These are phyloP conservation scores for Hoplostethus mediterraneus DNA, from an alignment of 2,797 vertebrate genomes.

Conservation along the genomic window DNA sequence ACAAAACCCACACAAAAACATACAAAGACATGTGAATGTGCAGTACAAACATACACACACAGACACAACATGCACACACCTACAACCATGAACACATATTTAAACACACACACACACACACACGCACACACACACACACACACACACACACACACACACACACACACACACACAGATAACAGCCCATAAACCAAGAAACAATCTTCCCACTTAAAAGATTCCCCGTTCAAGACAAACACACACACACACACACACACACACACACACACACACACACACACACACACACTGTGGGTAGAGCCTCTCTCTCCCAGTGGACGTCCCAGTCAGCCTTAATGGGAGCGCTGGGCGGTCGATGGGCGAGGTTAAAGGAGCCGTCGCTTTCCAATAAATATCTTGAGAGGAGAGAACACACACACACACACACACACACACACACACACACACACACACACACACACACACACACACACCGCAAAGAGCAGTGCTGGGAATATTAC, in stretches of 20 bases:
- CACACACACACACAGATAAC: background rate
- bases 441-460: slow-evolving; percentile 15
- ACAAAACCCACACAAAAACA: too few species aligned
- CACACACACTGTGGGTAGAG: slow-evolving; percentile 41
- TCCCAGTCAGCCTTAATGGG: slow-evolving; percentile 74
- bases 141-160: too few species aligned
- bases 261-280: slow-evolving; percentile 24
- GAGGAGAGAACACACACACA: slow-evolving; percentile 40
- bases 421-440: too few species aligned
- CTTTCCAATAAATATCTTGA: slow-evolving; percentile 83
- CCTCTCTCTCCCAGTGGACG: slow-evolving; percentile 74
- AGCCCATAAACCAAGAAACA: slow-evolving; percentile 39
- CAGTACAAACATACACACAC: too few species aligned
- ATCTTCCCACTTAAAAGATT: slow-evolving; percentile 39
- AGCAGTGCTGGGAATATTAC: too few species aligned
- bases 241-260: slow-evolving; percentile 18
- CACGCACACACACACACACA: too few species aligned
- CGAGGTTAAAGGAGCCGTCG: slow-evolving; percentile 82
- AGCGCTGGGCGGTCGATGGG: slow-evolving; percentile 80
- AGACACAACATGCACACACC: too few species aligned
- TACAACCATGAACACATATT: too few species aligned
- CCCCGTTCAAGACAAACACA: slow-evolving; percentile 18
- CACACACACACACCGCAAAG: too few species aligned
- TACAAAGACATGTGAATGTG: too few species aligned
- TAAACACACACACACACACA: too few species aligned